phyloP scores from a whole-genome alignment of 2,113 vertebrate genomes.

The Telmatochromis brichardi region DNA sequence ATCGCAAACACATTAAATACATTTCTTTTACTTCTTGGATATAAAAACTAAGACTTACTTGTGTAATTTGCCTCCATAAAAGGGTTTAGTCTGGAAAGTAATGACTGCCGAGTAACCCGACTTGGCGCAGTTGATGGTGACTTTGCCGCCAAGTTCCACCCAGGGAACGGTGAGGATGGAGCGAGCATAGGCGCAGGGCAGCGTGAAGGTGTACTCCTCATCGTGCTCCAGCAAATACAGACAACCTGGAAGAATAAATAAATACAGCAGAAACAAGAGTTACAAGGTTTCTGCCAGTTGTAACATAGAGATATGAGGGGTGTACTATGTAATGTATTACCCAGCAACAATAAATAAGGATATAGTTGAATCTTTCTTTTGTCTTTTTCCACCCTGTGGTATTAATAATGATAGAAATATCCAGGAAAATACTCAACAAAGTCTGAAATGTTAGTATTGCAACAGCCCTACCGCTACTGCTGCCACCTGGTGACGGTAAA shows the following conservation, averaged over 20 bases:
- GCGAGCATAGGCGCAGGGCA: conserved; percentile 92
- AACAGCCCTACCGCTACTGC: background rate
- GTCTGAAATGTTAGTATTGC: background rate
- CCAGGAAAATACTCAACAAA: background rate
- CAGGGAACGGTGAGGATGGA: conserved; percentile 98
- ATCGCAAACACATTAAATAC: background rate
- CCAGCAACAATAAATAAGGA: background rate
- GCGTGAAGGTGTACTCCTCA: conserved; percentile 91
- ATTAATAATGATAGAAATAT: background rate
- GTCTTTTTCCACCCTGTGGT: background rate
- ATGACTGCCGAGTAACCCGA: conserved; percentile 92
- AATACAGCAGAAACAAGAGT: background rate
- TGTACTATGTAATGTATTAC: background rate
- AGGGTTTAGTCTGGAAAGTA: conserved; percentile 98
- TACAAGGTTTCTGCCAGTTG: background rate
- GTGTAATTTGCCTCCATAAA: conserved; percentile 95
- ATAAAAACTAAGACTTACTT: conserved; percentile 66
- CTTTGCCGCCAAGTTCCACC: conserved; percentile 97
- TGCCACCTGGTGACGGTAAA: background rate
- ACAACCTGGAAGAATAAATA: conserved; percentile 68
- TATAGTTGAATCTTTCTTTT: background rate
- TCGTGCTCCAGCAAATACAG: conserved; percentile 86
- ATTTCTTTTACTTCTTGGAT: background rate
- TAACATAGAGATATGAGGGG: background rate
- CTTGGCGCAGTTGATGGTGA: conserved; percentile 87